Conservation (phyloP, 2,113 vertebrate genomes). For the Oxygymnocypris stewartii region DNA sequence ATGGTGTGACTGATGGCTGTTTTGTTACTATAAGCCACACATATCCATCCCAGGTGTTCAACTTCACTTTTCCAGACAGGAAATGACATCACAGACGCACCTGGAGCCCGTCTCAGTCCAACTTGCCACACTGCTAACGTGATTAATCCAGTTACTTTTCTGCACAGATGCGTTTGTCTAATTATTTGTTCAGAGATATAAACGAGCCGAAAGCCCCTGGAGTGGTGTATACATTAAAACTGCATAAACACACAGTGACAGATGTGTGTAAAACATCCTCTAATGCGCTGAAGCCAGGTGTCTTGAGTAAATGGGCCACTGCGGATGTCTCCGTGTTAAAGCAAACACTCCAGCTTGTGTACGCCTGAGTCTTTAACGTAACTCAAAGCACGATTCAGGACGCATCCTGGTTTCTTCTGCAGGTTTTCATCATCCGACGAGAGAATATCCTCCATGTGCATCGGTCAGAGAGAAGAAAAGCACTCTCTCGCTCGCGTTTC, state of each 20-base stretch:
- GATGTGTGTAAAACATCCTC: slow-evolving; percentile 19
- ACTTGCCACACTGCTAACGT: background rate
- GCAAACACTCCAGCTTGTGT: background rate
- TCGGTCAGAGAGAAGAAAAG: background rate
- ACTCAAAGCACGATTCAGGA: background rate
- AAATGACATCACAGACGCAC: slow-evolving; percentile 32
- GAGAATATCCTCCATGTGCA: background rate
- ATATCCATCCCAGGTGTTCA: slow-evolving; percentile 17
- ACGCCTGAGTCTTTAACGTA: background rate
- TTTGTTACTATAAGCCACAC: background rate
- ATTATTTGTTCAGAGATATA: slow-evolving; percentile 38
- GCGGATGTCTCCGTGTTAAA: background rate
- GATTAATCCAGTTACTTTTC: slow-evolving; percentile 17
- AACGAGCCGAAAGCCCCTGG: slow-evolving; percentile 2
- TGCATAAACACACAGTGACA: background rate
- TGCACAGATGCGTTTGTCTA: slow-evolving; percentile 14
- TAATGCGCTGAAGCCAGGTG: slow-evolving; percentile 12
- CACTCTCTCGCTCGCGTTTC: background rate
- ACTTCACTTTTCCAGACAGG: background rate
- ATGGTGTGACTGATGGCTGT: background rate
- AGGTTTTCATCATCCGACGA: background rate
- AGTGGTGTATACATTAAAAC: slow-evolving; percentile 20
- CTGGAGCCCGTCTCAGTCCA: slow-evolving; percentile 10
- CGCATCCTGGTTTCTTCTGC: background rate
- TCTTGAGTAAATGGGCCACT: background rate